phyloP scores from a whole-genome alignment of 2,797 vertebrate species.

The Pagetopsis macropterus region DNA sequence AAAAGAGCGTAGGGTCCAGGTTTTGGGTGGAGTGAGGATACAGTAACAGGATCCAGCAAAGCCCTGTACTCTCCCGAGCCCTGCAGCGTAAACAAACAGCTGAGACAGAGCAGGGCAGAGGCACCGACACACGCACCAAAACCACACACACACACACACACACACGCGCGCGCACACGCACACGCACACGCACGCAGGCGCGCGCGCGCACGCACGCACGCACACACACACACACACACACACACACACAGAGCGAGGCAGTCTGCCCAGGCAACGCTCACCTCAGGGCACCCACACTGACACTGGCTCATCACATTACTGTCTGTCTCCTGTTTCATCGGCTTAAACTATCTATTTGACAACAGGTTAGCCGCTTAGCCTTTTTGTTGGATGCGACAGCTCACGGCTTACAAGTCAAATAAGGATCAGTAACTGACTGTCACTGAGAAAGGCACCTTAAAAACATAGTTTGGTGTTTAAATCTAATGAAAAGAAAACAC shows the following conservation, averaged over 20 bases:
- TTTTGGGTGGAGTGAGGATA: slow-evolving; percentile 73
- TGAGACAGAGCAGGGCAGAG: slow-evolving; percentile 66
- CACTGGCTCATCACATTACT: slow-evolving; percentile 79
- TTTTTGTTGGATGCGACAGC: slow-evolving; percentile 47
- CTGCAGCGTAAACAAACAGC: slow-evolving; percentile 80
- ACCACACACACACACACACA: slow-evolving; percentile 33
- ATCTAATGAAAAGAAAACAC: background rate
- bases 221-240: slow-evolving; percentile 28
- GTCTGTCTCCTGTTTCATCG: slow-evolving; percentile 72
- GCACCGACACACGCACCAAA: slow-evolving; percentile 47
- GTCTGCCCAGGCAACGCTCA: slow-evolving; percentile 69
- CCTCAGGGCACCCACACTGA: slow-evolving; percentile 73
- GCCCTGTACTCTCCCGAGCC: slow-evolving; percentile 71
- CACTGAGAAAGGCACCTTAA: slow-evolving; percentile 11
- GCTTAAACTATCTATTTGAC: slow-evolving; percentile 73
- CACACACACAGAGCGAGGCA: slow-evolving; percentile 53
- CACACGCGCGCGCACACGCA: slow-evolving; percentile 30
- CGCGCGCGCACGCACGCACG: slow-evolving; percentile 23
- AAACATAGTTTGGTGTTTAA: background rate
- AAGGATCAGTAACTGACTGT: slow-evolving; percentile 39
- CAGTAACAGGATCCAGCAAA: slow-evolving; percentile 80
- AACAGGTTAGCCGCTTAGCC: slow-evolving; percentile 64
- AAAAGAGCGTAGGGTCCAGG: slow-evolving; percentile 67
- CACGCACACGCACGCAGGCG: slow-evolving; percentile 30
- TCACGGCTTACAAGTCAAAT: slow-evolving; percentile 50